phyloP scores from a whole-genome alignment of 2,888 invertebrate species.

The Coecobrya sp. region DNA sequence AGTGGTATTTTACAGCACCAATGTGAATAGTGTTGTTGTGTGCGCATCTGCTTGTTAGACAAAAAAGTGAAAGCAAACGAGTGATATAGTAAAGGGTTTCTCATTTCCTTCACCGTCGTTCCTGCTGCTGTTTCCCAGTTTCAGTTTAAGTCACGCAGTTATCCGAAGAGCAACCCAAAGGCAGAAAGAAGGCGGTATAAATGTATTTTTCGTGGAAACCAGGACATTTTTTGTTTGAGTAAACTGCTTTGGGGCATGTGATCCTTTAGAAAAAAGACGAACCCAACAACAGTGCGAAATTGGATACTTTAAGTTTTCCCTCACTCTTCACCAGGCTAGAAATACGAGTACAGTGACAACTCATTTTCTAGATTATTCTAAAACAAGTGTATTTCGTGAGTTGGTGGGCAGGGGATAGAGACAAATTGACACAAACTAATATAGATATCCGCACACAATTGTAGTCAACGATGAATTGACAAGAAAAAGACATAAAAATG shows the following conservation, averaged over 20 bases:
- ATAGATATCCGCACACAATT: not conserved
- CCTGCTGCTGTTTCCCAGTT: conserved; percentile 12
- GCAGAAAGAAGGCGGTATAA: not conserved
- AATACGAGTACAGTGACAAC: conserved; percentile 5
- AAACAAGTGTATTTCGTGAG: not conserved
- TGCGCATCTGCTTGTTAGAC: not conserved
- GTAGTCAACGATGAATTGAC: not conserved
- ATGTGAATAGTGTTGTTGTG: not conserved
- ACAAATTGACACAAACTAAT: not conserved
- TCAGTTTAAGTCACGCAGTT: conserved; percentile 2
- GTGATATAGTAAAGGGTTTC: not conserved
- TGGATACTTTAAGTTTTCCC: conserved; percentile 17
- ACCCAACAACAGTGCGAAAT: not conserved
- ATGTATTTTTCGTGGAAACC: not conserved
- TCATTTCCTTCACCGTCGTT: not conserved
- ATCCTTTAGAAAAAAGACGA: not conserved
- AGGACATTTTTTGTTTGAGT: not conserved
- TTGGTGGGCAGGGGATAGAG: not conserved
- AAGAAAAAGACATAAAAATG: conserved; percentile 6
- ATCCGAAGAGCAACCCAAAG: not conserved
- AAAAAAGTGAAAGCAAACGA: not conserved
- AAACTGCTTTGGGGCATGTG: not conserved
- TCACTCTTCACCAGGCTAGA: not conserved
- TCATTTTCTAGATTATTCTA: not conserved
- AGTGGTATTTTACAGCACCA: not conserved